Conservation (phyloP, 1,140 invertebrate genomes). For the Cyclina sinensis region DNA sequence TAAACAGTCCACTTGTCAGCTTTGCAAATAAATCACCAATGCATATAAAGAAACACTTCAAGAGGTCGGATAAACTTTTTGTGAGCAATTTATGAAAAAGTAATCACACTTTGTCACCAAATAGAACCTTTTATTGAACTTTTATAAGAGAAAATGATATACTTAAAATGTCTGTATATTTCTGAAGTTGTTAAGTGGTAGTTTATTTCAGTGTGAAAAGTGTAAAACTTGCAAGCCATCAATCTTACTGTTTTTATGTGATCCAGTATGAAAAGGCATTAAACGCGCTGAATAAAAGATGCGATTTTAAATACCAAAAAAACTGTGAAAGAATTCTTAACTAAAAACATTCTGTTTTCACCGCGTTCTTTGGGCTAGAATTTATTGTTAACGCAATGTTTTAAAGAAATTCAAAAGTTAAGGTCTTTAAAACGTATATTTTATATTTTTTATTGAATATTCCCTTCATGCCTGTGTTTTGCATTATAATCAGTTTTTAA, state of each 20-base stretch:
- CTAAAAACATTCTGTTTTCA: too few relatives aligned
- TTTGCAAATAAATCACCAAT: constrained; percentile 4
- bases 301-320: too few relatives aligned
- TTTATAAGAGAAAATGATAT: neutral
- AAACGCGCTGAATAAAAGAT: too few relatives aligned
- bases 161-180: neutral
- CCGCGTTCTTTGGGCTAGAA: too few relatives aligned
- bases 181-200: neutral
- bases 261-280: too few relatives aligned
- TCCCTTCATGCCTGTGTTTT: too few relatives aligned
- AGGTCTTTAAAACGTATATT: too few relatives aligned
- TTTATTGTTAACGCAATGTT: too few relatives aligned
- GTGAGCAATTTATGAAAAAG: neutral
- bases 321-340: too few relatives aligned
- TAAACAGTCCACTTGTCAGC: neutral
- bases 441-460: too few relatives aligned
- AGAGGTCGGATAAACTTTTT: constrained; percentile 19
- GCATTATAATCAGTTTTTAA: too few relatives aligned
- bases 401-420: too few relatives aligned
- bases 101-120: neutral
- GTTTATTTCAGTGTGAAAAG: neutral
- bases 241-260: neutral
- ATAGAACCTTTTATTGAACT: neutral
- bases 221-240: neutral
- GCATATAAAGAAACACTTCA: neutral